Evolutionary conservation across 2,797 vertebrate species (phyloP).

Genomic region (Acipenser transmontanus): DNA sequence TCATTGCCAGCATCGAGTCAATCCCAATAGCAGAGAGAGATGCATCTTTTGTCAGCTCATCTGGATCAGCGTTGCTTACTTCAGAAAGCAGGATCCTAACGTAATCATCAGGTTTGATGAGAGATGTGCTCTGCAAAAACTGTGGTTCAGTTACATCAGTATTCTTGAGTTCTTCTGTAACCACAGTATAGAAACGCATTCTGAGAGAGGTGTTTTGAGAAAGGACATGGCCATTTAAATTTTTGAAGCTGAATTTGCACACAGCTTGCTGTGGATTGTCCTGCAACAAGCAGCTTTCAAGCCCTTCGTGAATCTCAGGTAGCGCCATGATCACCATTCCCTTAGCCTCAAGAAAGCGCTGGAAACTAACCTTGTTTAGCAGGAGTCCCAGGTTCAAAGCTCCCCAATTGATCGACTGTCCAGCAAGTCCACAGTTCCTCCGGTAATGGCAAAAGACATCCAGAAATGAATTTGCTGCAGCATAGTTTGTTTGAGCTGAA

Average conservation of each 20-base stretch:
- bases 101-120: slow-evolving; percentile 50
- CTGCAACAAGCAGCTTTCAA: slow-evolving; percentile 60
- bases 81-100: slow-evolving; percentile 53
- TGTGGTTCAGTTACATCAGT: slow-evolving; percentile 15
- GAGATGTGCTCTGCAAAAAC: slow-evolving; percentile 11
- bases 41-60: slow-evolving; percentile 54
- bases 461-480: slow-evolving; percentile 77
- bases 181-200: slow-evolving; percentile 41
- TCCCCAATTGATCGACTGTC: slow-evolving; percentile 79
- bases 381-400: slow-evolving; percentile 73
- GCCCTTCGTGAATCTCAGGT: slow-evolving; percentile 60
- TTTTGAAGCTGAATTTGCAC: slow-evolving; percentile 61
- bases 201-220: slow-evolving; percentile 47
- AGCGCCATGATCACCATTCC: slow-evolving; percentile 65
- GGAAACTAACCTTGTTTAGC: slow-evolving; percentile 59
- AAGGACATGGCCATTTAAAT: slow-evolving; percentile 44
- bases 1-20: slow-evolving; percentile 82
- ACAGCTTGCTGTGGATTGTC: slow-evolving; percentile 70
- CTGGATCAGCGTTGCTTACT: slow-evolving; percentile 35
- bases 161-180: slow-evolving; percentile 42
- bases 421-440: slow-evolving; percentile 64
- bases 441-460: slow-evolving; percentile 76
- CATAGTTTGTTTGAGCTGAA: slow-evolving; percentile 70
- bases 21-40: slow-evolving; percentile 58
- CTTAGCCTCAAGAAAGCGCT: slow-evolving; percentile 61